phyloP scores from a whole-genome alignment of 2,888 invertebrate genomes.

The Tridacna gigas region DNA sequence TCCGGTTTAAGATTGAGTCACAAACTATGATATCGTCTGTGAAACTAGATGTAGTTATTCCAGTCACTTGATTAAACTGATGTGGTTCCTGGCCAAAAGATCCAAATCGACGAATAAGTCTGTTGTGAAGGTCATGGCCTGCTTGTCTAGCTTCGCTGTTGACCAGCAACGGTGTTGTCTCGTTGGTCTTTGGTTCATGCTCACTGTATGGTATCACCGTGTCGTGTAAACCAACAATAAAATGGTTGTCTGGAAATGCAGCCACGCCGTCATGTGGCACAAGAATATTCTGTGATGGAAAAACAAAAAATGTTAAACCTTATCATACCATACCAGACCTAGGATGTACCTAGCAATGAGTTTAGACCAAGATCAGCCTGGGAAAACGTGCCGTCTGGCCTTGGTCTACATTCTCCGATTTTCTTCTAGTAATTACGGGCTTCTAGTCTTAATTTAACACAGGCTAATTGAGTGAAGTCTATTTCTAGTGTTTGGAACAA shows the following conservation, averaged over 20 bases:
- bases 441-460: too few species aligned
- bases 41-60: constrained; percentile 62
- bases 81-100: constrained; percentile 63
- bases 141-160: not conserved
- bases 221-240: constrained; percentile 65
- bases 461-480: too few species aligned
- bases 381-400: too few species aligned
- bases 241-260: constrained; percentile 74
- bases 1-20: constrained; percentile 69
- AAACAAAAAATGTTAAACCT: not conserved
- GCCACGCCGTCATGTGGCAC: constrained; percentile 69
- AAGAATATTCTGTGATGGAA: constrained; percentile 61
- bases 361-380: too few species aligned
- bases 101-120: constrained; percentile 61
- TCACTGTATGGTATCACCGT: constrained; percentile 54
- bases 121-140: constrained; percentile 24
- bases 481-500: too few species aligned
- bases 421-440: too few species aligned
- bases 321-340: not conserved
- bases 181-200: constrained; percentile 8
- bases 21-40: constrained; percentile 68
- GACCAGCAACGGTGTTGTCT: constrained; percentile 49
- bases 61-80: constrained; percentile 67
- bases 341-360: too few species aligned
- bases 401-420: too few species aligned